These are phyloP conservation scores for Caenorhabditis sp. DNA, from an alignment of 2,888 invertebrate species.

Conservation along the genomic window DNA sequence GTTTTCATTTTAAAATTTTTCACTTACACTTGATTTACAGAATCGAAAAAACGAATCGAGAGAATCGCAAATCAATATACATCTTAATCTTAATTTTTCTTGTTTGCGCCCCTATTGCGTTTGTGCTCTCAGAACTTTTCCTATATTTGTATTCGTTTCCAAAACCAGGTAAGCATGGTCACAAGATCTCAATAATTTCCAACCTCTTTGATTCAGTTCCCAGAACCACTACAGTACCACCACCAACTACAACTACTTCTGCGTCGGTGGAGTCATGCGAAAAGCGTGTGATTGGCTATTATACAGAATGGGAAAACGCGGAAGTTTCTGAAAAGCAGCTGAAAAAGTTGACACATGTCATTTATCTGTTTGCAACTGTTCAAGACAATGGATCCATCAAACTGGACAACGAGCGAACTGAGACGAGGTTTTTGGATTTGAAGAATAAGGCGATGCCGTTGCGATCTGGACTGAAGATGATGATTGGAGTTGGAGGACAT, in stretches of 20 bases:
- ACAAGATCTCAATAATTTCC: neutral
- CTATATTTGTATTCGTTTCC: neutral
- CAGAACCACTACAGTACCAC: neutral
- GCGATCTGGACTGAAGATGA: slow-evolving; percentile 11
- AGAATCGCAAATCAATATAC: neutral
- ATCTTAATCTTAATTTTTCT: neutral
- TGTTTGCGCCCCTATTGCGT: neutral
- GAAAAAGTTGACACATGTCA: slow-evolving; percentile 69
- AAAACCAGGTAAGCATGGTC: neutral
- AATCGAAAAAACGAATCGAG: neutral
- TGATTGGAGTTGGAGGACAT: slow-evolving; percentile 20
- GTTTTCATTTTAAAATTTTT: neutral
- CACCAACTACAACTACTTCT: neutral
- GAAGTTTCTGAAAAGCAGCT: slow-evolving; percentile 59
- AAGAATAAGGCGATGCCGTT: neutral
- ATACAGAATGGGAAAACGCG: slow-evolving; percentile 70
- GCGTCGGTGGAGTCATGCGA: slow-evolving; percentile 46
- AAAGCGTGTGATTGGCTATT: slow-evolving; percentile 73
- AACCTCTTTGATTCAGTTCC: neutral
- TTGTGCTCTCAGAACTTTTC: neutral
- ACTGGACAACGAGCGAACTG: neutral
- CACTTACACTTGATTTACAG: no score
- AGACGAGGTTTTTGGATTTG: slow-evolving; percentile 4
- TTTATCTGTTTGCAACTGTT: slow-evolving; percentile 69
- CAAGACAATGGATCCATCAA: slow-evolving; percentile 8